Conservation (phyloP, 2,113 vertebrate genomes). For the Sisor rabdophorus region DNA sequence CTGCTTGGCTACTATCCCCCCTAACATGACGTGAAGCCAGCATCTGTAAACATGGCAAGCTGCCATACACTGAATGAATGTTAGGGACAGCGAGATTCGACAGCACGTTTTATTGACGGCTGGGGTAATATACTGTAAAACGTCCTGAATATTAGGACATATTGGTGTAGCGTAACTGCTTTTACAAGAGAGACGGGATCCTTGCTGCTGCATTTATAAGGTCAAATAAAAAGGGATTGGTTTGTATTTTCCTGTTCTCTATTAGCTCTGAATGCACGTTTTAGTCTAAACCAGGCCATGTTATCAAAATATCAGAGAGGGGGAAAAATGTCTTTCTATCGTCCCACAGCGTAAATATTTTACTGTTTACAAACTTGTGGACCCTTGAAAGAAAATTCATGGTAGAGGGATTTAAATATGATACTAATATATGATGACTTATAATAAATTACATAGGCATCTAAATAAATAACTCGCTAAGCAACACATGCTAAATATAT, state of each 20-base stretch:
- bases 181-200: slow-evolving; percentile 29
- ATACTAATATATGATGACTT: not conserved
- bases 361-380: not conserved
- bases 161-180: slow-evolving; percentile 5
- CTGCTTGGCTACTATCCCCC: slow-evolving; percentile 67
- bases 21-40: slow-evolving; percentile 62
- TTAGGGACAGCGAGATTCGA: slow-evolving; percentile 51
- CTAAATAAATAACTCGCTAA: slow-evolving; percentile 16
- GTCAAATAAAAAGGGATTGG: not conserved
- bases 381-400: not conserved
- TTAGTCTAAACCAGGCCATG: no score
- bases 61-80: slow-evolving; percentile 59
- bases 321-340: not conserved
- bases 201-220: slow-evolving; percentile 19
- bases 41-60: slow-evolving; percentile 69
- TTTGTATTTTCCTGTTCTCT: not conserved
- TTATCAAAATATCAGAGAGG: not conserved
- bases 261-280: not conserved
- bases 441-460: not conserved
- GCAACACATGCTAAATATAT: slow-evolving; percentile 8
- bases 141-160: slow-evolving; percentile 36
- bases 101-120: slow-evolving; percentile 36
- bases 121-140: slow-evolving; percentile 45
- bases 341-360: not conserved
- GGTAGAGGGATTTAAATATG: not conserved